These are phyloP conservation scores for Avahi laniger DNA, from an alignment of 2,797 vertebrate species.

Conservation along the genomic window DNA sequence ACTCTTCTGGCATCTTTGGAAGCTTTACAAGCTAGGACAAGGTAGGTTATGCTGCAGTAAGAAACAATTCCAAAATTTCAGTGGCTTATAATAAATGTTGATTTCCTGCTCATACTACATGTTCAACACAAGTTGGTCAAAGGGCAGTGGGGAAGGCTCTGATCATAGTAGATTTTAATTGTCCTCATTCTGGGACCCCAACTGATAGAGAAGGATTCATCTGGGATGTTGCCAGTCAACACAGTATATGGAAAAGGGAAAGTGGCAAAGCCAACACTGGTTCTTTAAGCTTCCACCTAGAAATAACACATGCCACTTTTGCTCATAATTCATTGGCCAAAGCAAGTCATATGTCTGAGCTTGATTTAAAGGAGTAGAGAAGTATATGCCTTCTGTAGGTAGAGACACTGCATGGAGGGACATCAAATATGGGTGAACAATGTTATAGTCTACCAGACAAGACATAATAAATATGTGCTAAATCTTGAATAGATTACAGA, in stretches of 20 bases:
- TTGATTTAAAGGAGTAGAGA: neutral
- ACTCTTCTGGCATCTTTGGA: neutral
- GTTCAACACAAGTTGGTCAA: neutral
- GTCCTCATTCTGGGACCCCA: neutral
- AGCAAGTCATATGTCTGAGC: neutral
- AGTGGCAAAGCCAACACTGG: neutral
- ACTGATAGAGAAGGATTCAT: neutral
- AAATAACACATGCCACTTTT: neutral
- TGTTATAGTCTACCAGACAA: neutral
- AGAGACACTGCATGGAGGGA: neutral
- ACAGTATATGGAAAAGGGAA: neutral
- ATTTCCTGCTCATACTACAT: neutral
- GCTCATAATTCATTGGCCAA: slow-evolving; percentile 6
- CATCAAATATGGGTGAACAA: neutral
- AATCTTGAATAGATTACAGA: neutral
- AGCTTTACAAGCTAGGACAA: neutral
- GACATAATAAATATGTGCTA: neutral
- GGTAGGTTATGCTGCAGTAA: slow-evolving; percentile 7
- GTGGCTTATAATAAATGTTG: neutral
- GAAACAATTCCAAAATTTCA: neutral
- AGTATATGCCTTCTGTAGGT: neutral
- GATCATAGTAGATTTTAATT: neutral
- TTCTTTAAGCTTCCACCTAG: neutral
- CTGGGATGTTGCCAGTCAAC: neutral
- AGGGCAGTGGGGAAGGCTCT: neutral